Base-by-base conservation (phyloP, 2,888 invertebrate species). In the Cremastinae sp. region DNA sequence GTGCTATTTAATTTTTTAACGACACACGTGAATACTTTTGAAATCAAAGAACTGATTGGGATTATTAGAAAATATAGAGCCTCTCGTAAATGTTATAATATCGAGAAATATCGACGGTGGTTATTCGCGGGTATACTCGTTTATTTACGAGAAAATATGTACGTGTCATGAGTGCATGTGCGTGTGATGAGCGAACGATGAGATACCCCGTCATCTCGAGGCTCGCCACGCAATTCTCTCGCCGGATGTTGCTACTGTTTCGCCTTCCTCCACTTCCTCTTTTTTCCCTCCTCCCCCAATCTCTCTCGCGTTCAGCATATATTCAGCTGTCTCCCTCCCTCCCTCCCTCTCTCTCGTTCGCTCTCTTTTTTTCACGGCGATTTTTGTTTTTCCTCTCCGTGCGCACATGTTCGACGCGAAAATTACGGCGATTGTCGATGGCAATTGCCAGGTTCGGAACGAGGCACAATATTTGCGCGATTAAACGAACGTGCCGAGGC, bases 201-300 rank as follows among this genome's bases (percentile, higher is more conserved):
- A 76, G 45, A 72, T 72, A 72, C 68, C 72, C 62, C 53, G 56
- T 76, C 72, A 73, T 76, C 72, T 76, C 72, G 59, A 58, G 43
- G 51, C 56, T 36, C 62, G 38, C 53, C 61, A 45, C 45, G 68
- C 53, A 47, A 68, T 59, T 38, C 45, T 59, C 68, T 49, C 58
- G 53, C 68, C 75, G 68, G 75, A 69, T 64, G 75, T 68, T 71
- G 70, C 68, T 36, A 49, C 75, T 53, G 62, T 43, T 69, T 64
- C 34, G 53, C 53, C 53, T 36, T 36, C 58, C 58, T 62, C 45
- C 41, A 38, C 68, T 64, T 69, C 51, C 62, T 73, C 49, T 49
- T 49, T 41, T 41, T 20, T 20, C 12, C 45, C 49, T 47, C 20
- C 45, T 12, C 38, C 43, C 22, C 22, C 28, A 22, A 53, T 10